phyloP scores from a whole-genome alignment of 1,140 invertebrate genomes.

The Drusus annulatus region DNA sequence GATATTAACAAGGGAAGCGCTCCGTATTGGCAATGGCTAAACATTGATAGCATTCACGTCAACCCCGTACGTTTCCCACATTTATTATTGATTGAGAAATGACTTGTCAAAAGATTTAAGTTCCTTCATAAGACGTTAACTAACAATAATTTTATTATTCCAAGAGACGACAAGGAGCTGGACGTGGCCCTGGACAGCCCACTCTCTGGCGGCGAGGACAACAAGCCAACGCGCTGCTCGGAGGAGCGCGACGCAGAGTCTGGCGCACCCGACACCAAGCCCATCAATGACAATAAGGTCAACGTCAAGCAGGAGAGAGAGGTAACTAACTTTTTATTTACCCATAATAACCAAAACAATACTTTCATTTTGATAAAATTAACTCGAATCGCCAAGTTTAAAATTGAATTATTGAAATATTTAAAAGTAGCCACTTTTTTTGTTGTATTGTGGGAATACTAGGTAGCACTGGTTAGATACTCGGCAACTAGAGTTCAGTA shows the following conservation, averaged over 20 bases:
- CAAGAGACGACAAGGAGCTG: constrained; percentile 54
- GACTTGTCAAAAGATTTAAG: neutral
- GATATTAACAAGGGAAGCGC: neutral
- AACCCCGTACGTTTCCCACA: constrained; percentile 6
- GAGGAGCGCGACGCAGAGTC: constrained; percentile 64
- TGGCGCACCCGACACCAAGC: constrained; percentile 57
- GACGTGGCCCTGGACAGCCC: constrained; percentile 54
- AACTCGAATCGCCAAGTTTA: too few species aligned
- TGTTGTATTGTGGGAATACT: too few species aligned
- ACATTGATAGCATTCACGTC: neutral
- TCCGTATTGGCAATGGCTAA: constrained; percentile 15
- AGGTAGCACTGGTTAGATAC: too few species aligned
- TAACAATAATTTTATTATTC: too few species aligned
- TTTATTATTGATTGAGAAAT: neutral
- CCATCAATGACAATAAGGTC: constrained; percentile 43
- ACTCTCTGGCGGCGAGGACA: constrained; percentile 42
- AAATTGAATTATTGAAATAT: too few species aligned
- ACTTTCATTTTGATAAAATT: too few species aligned
- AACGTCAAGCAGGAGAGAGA: constrained; percentile 66
- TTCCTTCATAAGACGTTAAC: too few species aligned
- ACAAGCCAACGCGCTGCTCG: constrained; percentile 17
- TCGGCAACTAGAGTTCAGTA: too few species aligned
- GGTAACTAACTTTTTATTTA: constrained; percentile 50
- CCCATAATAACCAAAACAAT: too few species aligned
- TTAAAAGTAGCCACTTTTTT: too few species aligned